Conservation (phyloP, 2,888 invertebrate genomes). For the Linnaemya tessellans region DNA sequence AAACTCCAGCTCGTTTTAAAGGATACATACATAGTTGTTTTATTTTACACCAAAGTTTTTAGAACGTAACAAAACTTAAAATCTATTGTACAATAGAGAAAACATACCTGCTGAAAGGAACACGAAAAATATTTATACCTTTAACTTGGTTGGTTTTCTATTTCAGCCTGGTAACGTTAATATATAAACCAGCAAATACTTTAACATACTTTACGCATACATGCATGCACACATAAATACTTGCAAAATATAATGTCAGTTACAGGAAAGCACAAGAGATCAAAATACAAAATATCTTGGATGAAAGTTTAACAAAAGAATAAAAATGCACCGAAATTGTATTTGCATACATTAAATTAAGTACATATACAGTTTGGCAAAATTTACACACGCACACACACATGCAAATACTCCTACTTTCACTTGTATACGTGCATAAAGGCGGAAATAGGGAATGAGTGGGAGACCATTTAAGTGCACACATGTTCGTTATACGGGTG, state of each 20-base stretch:
- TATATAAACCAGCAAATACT: slow-evolving; percentile 23
- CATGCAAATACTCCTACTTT: not conserved
- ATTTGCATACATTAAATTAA: slow-evolving; percentile 44
- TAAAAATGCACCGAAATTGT: slow-evolving; percentile 26
- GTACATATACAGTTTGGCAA: not conserved
- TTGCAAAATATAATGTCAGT: slow-evolving; percentile 24
- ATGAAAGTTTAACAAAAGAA: slow-evolving; percentile 21
- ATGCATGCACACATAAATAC: not conserved
- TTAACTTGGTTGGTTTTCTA: slow-evolving; percentile 25
- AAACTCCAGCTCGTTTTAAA: no score
- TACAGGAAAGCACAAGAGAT: slow-evolving; percentile 44
- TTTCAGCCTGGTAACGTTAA: slow-evolving; percentile 13
- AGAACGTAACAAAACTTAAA: not conserved
- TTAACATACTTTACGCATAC: not conserved
- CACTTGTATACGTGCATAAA: slow-evolving; percentile 7
- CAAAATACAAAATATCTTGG: slow-evolving; percentile 13
- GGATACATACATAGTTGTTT: not conserved
- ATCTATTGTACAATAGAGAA: not conserved
- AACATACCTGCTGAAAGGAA: not conserved
- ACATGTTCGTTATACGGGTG: slow-evolving; percentile 45
- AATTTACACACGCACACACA: not conserved
- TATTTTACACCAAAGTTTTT: not conserved
- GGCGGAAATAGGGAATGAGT: not conserved
- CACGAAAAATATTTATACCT: slow-evolving; percentile 11
- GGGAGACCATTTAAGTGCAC: slow-evolving; percentile 1